Evolutionary conservation across 2,888 invertebrate genomes (phyloP), one percentile per base, ranked within the genome.

Genomic region (Campopleginae sp.): DNA sequence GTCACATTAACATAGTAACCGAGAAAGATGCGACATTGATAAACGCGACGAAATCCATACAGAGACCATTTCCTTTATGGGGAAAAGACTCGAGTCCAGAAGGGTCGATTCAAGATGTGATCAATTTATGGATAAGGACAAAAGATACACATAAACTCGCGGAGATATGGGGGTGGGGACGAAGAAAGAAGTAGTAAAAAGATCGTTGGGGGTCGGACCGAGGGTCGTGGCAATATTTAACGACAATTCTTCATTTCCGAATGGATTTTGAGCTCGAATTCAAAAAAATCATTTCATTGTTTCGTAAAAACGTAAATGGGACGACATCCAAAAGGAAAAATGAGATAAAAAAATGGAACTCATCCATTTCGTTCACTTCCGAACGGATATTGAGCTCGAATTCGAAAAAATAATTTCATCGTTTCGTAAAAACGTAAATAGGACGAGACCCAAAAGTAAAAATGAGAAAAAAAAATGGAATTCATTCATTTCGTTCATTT

Each of bases 21-120:
- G 54, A 54, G 54, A 54, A 54, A 54, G 10, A 54, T 54, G 54
- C 10, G 19, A 27, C 27, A 58, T 58, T 14, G 54, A 58, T 27
- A 58, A 58, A 10, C 54, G 54, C 54, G 54, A n/a, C 10, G 12
- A 27, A 58, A 58, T 58, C 54, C 54, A 58, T 58, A 58, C 54
- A 12, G 54, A 58, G 54, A 12, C 2, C 27, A 12, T 58, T 23
- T 19, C 27, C 12, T 58, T 58, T 23, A 58, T 23, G 27, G 19
- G 54, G 48, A 48, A 23, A 23, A 58, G 54, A 27, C 12, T 23
- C 27, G 23, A 27, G 23, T 14, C 27, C 14, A 58, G 27, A 58
- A 14, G 23, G 23, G 12, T 58, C 54, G 54, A 58, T 10, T 54
- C 54, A 23, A 54, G 23, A 54, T 58, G 54, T 27, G 54, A 58